Percentiles rank a stretch among this genome's conserved stretches.
phyloP scores from a whole-genome alignment of 1,140 invertebrate genomes.

The Physella acuta region DNA sequence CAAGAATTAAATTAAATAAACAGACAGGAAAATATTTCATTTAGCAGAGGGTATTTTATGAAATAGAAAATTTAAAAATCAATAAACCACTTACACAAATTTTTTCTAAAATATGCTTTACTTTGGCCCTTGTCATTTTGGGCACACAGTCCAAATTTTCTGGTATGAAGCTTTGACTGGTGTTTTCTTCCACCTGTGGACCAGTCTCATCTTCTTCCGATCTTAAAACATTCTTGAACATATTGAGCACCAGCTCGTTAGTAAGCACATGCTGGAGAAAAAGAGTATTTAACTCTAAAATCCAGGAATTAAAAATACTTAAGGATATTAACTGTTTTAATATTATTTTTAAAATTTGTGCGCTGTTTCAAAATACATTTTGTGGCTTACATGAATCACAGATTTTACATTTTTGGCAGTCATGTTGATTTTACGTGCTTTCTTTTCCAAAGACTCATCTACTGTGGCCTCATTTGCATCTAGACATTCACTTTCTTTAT shows the following conservation, averaged over 20 bases:
- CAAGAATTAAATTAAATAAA: background rate
- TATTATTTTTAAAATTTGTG: background rate
- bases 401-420: constrained; percentile 22
- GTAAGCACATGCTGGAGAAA: constrained; percentile 18
- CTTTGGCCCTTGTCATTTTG: constrained; percentile 20
- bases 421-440: constrained; percentile 13
- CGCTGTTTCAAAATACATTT: background rate
- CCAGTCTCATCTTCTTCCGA: background rate
- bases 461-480: background rate
- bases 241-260: constrained; percentile 10
- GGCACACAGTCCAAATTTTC: constrained; percentile 8
- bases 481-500: background rate
- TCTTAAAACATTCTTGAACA: constrained; percentile 17
- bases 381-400: constrained; percentile 20
- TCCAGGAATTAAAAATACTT: background rate
- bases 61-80: background rate
- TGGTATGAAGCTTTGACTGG: background rate
- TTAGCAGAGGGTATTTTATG: background rate
- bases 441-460: constrained; percentile 7
- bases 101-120: constrained; percentile 21
- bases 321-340: background rate
- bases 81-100: constrained; percentile 14
- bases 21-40: background rate
- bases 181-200: background rate
- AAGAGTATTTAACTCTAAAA: background rate